phyloP scores from a whole-genome alignment of 2,888 invertebrate species.

The Cyaniris semiargus region DNA sequence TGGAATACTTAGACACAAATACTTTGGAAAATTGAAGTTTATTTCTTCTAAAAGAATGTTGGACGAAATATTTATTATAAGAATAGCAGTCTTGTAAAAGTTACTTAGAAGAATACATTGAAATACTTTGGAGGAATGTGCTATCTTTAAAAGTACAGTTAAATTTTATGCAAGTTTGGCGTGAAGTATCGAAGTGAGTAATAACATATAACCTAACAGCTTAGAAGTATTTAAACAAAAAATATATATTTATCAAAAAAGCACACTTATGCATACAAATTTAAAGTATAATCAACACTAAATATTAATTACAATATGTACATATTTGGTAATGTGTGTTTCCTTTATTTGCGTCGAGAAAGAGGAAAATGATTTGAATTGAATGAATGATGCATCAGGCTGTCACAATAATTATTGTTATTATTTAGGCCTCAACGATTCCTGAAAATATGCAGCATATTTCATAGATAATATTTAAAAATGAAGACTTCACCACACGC shows the following conservation, averaged over 20 bases:
- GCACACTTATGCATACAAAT: neutral
- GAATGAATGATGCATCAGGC: too few species aligned
- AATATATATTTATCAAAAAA: neutral
- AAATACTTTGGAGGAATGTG: constrained; percentile 5
- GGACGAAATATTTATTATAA: constrained; percentile 6
- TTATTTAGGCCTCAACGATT: neutral
- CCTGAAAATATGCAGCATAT: too few species aligned
- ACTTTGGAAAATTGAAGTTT: neutral
- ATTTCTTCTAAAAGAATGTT: neutral
- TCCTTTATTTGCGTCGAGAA: neutral
- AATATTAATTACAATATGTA: constrained; percentile 12
- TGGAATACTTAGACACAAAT: constrained; percentile 9
- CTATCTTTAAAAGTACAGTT: neutral
- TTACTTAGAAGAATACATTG: neutral
- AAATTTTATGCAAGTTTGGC: neutral
- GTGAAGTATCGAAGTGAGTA: neutral
- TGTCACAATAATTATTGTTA: neutral
- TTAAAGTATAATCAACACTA: neutral
- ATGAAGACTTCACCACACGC: too few species aligned
- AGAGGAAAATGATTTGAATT: neutral
- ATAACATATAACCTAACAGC: neutral
- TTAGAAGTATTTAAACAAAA: neutral
- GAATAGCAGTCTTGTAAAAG: constrained; percentile 14
- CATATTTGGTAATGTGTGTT: constrained; percentile 17
- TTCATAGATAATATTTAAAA: too few species aligned